A percentile compares a stretch with the other conserved stretches of the same genome.
These are phyloP conservation scores for Progne subis DNA, from an alignment of 2,113 vertebrate genomes.

Conservation along the genomic window DNA sequence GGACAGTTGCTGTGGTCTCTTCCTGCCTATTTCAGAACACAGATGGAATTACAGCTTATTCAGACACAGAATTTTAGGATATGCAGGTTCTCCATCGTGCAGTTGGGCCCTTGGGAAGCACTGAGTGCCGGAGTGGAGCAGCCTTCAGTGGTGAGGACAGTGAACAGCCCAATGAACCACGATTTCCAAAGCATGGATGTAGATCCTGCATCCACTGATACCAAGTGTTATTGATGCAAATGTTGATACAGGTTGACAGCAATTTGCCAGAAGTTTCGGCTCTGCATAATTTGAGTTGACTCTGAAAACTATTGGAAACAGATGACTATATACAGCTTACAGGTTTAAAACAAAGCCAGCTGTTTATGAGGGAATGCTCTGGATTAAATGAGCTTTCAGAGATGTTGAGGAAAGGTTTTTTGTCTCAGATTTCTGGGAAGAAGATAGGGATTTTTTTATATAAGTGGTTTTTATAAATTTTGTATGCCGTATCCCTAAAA, in stretches of 20 bases:
- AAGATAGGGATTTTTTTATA: background rate
- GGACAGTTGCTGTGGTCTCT: background rate
- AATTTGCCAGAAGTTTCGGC: background rate
- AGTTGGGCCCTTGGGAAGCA: background rate
- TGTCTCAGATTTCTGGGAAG: background rate
- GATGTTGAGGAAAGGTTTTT: background rate
- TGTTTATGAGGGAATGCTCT: background rate
- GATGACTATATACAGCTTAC: background rate
- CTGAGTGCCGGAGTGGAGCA: background rate
- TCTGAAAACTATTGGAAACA: slow-evolving; percentile 21
- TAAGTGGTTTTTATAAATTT: background rate
- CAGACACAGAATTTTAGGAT: background rate
- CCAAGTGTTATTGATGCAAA: background rate
- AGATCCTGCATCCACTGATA: background rate
- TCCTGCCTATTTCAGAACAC: background rate
- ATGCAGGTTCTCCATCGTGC: background rate
- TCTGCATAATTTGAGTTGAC: slow-evolving; percentile 4
- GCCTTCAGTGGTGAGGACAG: background rate
- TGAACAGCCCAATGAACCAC: background rate
- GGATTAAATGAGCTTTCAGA: background rate
- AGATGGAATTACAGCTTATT: background rate
- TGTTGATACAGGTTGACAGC: slow-evolving; percentile 4
- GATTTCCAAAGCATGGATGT: background rate
- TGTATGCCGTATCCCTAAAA: background rate
- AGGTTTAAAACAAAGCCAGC: background rate